Base-by-base conservation (phyloP, 2,888 invertebrate genomes). In the Limnephilus lunatus region DNA sequence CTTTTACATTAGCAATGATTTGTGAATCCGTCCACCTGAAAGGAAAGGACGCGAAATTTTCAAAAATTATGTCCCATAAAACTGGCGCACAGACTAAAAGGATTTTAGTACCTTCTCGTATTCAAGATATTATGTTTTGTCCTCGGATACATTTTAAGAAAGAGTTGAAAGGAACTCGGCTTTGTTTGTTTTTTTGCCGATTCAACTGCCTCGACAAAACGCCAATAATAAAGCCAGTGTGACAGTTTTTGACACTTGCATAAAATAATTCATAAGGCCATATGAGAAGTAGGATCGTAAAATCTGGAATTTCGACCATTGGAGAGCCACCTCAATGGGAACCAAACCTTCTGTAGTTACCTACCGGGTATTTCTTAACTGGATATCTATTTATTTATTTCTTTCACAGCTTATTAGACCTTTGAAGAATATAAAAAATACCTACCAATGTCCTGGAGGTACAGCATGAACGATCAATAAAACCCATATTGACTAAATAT, bases 211-310 rank as follows among this genome's bases (percentile, higher is more conserved):
- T 31, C 53, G 32, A 68, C 87, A 87, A 87, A 91, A 85, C n/a
- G 48, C 48, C 89, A 92, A 91, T 91, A 92, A 91, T 85, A 89
- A 89, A 44, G 81, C 19, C 15, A 30, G 35, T 91, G 89, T 92
- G 92, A 92, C 92, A 92, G 92, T 92, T 89, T 91, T 83, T 89
- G 85, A 44, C 91, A 81, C 80, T 32, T 30, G 81, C 80, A 81
- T 89, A 89, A 91, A 91, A 89, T 91, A 81, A 91, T 88, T 92
- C 90, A 91, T 85, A 48, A 85, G n/a, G 81, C 81, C 80, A 53
- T 48, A 81, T 82, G 86, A 89, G 35, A 90, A 32, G 35, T 83
- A 30, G 25, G 89, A 85, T 85, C 89, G 86, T 92, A 39, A 92
- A 91, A 88, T 35, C 39, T 35, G 44, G 68, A 85, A 89, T 82